Evolutionary conservation across 1,140 invertebrate genomes (phyloP).

Genomic region (Tetragonula clypearis): DNA sequence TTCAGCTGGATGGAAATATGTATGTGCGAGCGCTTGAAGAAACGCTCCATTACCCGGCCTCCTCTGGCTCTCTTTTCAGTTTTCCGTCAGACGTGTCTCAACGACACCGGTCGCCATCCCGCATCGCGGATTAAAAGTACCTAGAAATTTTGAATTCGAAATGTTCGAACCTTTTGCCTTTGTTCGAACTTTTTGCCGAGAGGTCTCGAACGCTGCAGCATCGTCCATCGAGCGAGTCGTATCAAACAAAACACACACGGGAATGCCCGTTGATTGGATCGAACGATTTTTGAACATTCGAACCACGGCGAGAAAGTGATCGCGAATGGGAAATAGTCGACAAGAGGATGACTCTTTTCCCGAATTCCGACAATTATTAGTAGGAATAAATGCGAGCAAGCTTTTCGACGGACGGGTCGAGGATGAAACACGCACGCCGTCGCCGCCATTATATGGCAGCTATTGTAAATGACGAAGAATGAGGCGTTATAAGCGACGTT

Average conservation of each 20-base stretch:
- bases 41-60: constrained; percentile 32
- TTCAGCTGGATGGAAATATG: constrained; percentile 7
- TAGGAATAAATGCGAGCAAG: not conserved
- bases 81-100: constrained; percentile 14
- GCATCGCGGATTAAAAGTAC: constrained; percentile 9
- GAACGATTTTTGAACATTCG: not conserved
- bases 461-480: constrained; percentile 29
- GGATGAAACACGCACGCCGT: not conserved
- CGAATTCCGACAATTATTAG: not conserved
- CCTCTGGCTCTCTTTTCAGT: not conserved
- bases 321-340: not conserved
- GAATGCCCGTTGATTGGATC: not conserved
- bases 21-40: not conserved
- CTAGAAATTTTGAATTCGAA: not conserved
- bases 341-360: not conserved
- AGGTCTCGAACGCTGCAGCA: not conserved
- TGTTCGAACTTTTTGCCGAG: not conserved
- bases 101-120: not conserved
- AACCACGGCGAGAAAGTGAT: not conserved
- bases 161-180: not conserved
- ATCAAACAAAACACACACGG: no score
- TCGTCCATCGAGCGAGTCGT: not conserved
- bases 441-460: constrained; percentile 10
- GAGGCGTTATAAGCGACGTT: constrained; percentile 18
- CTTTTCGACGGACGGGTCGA: not conserved